phyloP scores from a whole-genome alignment of 2,113 vertebrate species.

The Micronycteris hirsuta region DNA sequence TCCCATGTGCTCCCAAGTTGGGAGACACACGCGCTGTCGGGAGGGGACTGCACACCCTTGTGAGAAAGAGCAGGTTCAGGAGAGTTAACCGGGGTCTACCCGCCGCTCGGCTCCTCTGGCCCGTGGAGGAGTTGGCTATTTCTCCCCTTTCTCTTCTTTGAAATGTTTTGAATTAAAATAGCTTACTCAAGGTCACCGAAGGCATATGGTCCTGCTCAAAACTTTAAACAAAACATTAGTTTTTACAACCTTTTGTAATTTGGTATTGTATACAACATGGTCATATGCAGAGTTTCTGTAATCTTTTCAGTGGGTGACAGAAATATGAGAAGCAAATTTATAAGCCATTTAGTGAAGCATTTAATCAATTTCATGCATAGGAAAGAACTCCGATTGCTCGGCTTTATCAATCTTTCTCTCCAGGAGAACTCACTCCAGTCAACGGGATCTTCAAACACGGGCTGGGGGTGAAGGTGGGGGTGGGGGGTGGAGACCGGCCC shows the following conservation, averaged over 20 bases:
- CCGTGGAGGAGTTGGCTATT: constrained; percentile 79
- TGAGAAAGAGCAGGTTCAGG: constrained; percentile 18
- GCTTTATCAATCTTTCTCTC: constrained; percentile 85
- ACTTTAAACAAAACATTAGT: constrained; percentile 91
- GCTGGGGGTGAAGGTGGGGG: not conserved
- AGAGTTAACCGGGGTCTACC: constrained; percentile 52
- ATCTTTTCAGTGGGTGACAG: constrained; percentile 90
- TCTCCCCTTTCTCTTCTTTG: constrained; percentile 74
- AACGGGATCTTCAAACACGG: constrained; percentile 66
- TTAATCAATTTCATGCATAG: constrained; percentile 91
- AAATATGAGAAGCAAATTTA: constrained; percentile 90
- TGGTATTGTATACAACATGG: constrained; percentile 87
- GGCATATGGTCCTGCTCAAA: constrained; percentile 89
- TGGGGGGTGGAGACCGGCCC: rapidly evolving
- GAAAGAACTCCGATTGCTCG: constrained; percentile 84
- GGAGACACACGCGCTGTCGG: constrained; percentile 19
- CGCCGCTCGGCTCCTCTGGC: constrained; percentile 61
- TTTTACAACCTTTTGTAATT: constrained; percentile 91
- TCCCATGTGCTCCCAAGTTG: constrained; percentile 52
- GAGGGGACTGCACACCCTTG: constrained; percentile 19
- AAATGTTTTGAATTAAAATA: constrained; percentile 91
- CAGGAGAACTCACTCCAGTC: constrained; percentile 65
- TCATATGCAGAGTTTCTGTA: constrained; percentile 83
- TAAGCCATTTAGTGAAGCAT: constrained; percentile 89
- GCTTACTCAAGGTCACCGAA: constrained; percentile 87